These are phyloP conservation scores for Falco columbarius DNA, from an alignment of 2,797 vertebrate genomes.

Conservation along the genomic window DNA sequence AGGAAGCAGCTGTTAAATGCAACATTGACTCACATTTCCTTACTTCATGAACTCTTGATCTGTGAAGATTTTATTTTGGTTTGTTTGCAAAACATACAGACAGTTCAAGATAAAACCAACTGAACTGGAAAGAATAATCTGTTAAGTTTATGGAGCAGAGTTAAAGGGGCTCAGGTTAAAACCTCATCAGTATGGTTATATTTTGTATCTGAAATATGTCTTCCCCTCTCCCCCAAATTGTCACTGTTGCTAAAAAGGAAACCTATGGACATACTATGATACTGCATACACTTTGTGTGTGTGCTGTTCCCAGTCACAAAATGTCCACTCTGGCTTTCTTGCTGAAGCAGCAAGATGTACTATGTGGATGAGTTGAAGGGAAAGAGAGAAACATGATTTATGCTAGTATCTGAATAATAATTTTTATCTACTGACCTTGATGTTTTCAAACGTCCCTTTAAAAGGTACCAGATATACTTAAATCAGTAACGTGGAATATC, in stretches of 20 bases:
- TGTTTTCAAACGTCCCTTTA: not conserved
- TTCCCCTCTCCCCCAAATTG: not conserved
- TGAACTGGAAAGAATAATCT: not conserved
- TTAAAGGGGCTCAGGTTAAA: not conserved
- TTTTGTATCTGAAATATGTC: not conserved
- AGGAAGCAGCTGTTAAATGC: constrained; percentile 24
- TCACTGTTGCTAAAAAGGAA: not conserved
- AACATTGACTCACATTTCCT: not conserved
- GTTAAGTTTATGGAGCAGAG: not conserved
- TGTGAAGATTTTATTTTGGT: not conserved
- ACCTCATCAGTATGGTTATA: not conserved
- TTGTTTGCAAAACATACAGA: not conserved
- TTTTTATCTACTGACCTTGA: not conserved
- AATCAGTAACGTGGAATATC: not conserved
- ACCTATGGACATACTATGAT: not conserved
- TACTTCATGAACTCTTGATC: not conserved
- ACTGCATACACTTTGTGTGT: not conserved
- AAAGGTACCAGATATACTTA: not conserved
- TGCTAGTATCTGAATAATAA: not conserved
- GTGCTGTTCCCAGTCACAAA: not conserved
- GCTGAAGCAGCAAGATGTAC: not conserved
- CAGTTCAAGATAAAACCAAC: not conserved
- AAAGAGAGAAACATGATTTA: not conserved
- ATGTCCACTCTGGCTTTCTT: not conserved
- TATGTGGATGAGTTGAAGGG: not conserved